Percentiles rank a stretch among this genome's conserved stretches.
Evolutionary conservation across 2,888 invertebrate species (phyloP).

Genomic region (Ariolimax columbianus): DNA sequence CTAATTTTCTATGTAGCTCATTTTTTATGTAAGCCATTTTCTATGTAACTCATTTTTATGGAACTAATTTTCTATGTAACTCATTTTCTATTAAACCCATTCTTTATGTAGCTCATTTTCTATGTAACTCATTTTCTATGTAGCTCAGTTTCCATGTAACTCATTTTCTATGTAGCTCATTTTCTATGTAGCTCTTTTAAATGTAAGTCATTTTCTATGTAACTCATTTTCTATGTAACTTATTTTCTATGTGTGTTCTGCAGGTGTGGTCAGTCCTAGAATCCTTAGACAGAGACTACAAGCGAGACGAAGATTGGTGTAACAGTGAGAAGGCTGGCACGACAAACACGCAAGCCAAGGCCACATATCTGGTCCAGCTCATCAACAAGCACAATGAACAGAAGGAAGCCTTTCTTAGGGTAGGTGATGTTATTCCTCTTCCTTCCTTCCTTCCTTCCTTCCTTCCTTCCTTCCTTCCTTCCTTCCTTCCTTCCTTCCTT

Average conservation of each 20-base stretch:
- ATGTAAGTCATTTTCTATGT: too few species aligned
- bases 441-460: constrained; percentile 24
- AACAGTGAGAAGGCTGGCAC: constrained; percentile 77
- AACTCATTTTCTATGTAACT: too few species aligned
- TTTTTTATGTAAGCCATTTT: too few species aligned
- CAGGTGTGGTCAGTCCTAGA: constrained; percentile 91
- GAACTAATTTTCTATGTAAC: too few species aligned
- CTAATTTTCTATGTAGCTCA: too few species aligned
- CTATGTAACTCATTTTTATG: too few species aligned
- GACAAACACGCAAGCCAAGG: constrained; percentile 83
- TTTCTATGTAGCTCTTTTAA: too few species aligned
- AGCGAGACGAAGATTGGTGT: constrained; percentile 97
- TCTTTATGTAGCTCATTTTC: too few species aligned
- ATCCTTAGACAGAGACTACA: constrained; percentile 95
- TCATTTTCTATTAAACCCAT: too few species aligned
- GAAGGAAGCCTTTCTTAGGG: constrained; percentile 97
- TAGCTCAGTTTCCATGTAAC: background rate
- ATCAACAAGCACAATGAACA: constrained; percentile 98
- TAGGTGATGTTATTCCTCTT: constrained; percentile 76
- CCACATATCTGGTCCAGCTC: constrained; percentile 83
- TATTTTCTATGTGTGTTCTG: background rate
- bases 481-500: background rate
- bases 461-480: constrained; percentile 5
- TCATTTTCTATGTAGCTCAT: background rate
- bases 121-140: too few species aligned